Conservation (phyloP, 1,140 invertebrate genomes). For the Acyrthosiphon pisum region DNA sequence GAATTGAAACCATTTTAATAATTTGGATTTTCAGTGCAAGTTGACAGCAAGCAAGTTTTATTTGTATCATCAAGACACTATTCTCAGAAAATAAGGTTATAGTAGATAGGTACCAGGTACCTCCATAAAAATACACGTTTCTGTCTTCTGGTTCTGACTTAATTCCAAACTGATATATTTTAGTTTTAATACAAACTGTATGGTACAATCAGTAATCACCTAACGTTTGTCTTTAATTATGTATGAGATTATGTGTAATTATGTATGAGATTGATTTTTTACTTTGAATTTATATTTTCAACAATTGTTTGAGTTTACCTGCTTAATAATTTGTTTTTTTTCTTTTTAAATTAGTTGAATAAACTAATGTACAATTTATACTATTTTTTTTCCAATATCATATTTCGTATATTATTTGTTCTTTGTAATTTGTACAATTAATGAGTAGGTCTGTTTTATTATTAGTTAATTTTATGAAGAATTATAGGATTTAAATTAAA, state of each 20-base stretch:
- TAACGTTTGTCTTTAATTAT: not conserved
- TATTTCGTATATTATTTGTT: too few relatives aligned
- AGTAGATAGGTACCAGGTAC: too few relatives aligned
- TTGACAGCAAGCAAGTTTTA: not conserved
- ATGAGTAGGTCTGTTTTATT: too few relatives aligned
- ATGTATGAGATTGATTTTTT: not conserved
- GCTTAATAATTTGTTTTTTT: too few relatives aligned
- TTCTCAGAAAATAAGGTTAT: not conserved
- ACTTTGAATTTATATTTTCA: not conserved
- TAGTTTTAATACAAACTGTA: not conserved
- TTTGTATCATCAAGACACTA: not conserved
- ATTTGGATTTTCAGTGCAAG: not conserved
- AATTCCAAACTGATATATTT: not conserved
- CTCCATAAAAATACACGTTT: not conserved
- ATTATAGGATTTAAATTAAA: too few relatives aligned
- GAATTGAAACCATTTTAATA: slow-evolving; percentile 27
- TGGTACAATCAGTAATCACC: too few relatives aligned
- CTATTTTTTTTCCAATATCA: too few relatives aligned
- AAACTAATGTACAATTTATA: too few relatives aligned
- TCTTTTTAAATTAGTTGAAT: too few relatives aligned
- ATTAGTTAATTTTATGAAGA: too few relatives aligned
- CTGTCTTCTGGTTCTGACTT: not conserved
- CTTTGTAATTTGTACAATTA: too few relatives aligned
- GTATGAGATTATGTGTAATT: too few relatives aligned
- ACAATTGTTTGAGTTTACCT: not conserved